These are phyloP conservation scores for Globia sparganii DNA, from an alignment of 2,888 invertebrate genomes.

Conservation along the genomic window DNA sequence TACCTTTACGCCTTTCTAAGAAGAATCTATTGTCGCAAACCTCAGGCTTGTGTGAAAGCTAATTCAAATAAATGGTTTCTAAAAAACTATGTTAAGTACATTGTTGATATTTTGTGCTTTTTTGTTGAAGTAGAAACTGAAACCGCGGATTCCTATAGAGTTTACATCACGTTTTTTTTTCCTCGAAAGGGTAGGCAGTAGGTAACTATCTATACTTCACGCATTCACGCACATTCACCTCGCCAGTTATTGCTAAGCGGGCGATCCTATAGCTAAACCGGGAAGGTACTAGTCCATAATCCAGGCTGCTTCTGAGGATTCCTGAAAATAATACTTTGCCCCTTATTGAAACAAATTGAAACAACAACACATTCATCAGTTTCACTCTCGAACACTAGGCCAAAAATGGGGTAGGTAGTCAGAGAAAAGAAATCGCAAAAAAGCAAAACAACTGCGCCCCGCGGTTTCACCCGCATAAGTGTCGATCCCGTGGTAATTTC, in stretches of 20 bases:
- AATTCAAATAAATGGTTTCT: slow-evolving; percentile 47
- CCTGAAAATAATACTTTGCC: not conserved
- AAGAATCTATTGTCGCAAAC: slow-evolving; percentile 35
- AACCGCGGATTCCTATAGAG: not conserved
- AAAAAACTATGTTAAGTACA: not conserved
- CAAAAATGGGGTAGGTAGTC: not conserved
- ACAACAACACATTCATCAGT: not conserved
- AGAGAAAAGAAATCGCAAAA: not conserved
- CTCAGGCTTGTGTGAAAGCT: slow-evolving; percentile 6
- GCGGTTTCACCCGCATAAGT: too few relatives aligned
- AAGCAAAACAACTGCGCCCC: too few relatives aligned
- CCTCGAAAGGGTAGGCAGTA: not conserved
- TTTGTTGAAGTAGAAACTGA: slow-evolving; percentile 10
- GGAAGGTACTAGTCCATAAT: too few relatives aligned
- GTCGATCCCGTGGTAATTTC: too few relatives aligned
- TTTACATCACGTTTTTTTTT: not conserved
- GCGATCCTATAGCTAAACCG: not conserved
- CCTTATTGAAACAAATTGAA: not conserved
- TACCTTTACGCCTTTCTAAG: slow-evolving; percentile 31
- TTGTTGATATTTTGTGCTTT: slow-evolving; percentile 25
- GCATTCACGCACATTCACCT: not conserved
- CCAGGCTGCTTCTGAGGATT: too few relatives aligned
- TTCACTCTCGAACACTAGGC: not conserved
- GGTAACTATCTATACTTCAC: not conserved
- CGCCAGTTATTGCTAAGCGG: not conserved